Base-by-base conservation (phyloP, 2,797 vertebrate species). In the Helicolenus hilgendorfi region DNA sequence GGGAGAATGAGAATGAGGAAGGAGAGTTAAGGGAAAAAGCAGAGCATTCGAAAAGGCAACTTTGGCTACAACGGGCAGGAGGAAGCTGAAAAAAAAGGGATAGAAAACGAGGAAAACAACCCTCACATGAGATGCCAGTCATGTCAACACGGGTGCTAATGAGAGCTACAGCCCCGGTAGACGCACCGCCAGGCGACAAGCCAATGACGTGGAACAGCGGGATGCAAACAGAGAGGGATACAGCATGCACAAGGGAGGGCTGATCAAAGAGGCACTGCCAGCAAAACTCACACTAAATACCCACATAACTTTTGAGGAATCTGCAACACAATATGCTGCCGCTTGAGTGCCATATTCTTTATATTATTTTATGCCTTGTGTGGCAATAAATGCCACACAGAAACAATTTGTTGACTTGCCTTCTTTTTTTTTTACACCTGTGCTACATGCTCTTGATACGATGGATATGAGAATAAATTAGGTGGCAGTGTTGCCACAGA, bases 111-210 rank as follows among this genome's bases (percentile, higher is more conserved):
- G 9, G 68, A 90, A 91, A 92, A 92, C 77, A 88, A 79, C 38
- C 55, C 63, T 92, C 64, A 92, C 68, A 96, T 89, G 77, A 94
- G 90, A 95, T 79, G 92, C 77, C 91, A 95, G 86, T 96, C 87
- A 91, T 91, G 91, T 86, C 89, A 90, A 92, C 65, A 77, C 68
- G 72, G 74, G 81, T 87, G 76, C 86, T 91, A 94, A 94, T 94
- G 88, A 95, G 92, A 91, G 56, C 83, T 69, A 45, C 56, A 88
- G 85, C 83, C 69, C 82, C 71, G 78, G 67, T 64, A 91, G 83
- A 91, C 8, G 41, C 84, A 86, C 55, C 26, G 63, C 83, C 68
- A 81, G 86, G 87, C 53, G 60, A 88, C 72, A 83, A 83, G 87
- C 55, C 79, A 83, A 56, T 26, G 41, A 83, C 83, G 75, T 73